Evolutionary conservation across 1,140 invertebrate species (phyloP).

Genomic region (Asobara japonica): DNA sequence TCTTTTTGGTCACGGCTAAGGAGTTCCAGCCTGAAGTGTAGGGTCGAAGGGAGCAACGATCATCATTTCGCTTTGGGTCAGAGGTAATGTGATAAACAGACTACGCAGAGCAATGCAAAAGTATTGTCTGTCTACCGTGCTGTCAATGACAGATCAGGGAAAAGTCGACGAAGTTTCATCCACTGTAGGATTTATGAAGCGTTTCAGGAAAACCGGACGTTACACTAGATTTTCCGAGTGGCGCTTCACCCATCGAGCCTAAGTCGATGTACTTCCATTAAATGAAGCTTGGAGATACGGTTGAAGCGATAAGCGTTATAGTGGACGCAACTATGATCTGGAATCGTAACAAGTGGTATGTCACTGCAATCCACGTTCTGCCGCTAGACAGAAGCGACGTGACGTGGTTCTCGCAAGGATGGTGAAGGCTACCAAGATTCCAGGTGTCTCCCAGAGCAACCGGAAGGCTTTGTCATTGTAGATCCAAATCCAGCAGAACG

Average conservation of each 20-base stretch:
- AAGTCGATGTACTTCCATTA: slow-evolving; percentile 49
- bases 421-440: neutral
- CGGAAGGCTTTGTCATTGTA: slow-evolving; percentile 19
- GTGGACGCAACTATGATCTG: slow-evolving; percentile 35
- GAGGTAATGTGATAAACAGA: slow-evolving; percentile 12
- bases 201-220: slow-evolving; percentile 45
- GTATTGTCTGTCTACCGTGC: slow-evolving; percentile 13
- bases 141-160: slow-evolving; percentile 38
- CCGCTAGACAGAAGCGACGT: slow-evolving; percentile 24
- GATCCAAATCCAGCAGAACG: slow-evolving; percentile 37
- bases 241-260: slow-evolving; percentile 57
- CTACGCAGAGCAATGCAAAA: slow-evolving; percentile 26
- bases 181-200: slow-evolving; percentile 26
- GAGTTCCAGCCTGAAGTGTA: too few species aligned
- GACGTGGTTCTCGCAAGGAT: slow-evolving; percentile 31
- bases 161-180: slow-evolving; percentile 36
- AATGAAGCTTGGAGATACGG: slow-evolving; percentile 41
- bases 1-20: too few species aligned
- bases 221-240: slow-evolving; percentile 55
- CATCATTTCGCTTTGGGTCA: slow-evolving; percentile 22
- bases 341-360: slow-evolving; percentile 51
- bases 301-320: slow-evolving; percentile 41
- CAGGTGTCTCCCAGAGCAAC: slow-evolving; percentile 23
- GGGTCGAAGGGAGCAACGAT: neutral
- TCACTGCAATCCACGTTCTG: slow-evolving; percentile 44